A percentile compares a stretch with the other conserved stretches of the same genome.
Conservation (phyloP, 2,113 vertebrate genomes). For the Spea multiplicata region DNA sequence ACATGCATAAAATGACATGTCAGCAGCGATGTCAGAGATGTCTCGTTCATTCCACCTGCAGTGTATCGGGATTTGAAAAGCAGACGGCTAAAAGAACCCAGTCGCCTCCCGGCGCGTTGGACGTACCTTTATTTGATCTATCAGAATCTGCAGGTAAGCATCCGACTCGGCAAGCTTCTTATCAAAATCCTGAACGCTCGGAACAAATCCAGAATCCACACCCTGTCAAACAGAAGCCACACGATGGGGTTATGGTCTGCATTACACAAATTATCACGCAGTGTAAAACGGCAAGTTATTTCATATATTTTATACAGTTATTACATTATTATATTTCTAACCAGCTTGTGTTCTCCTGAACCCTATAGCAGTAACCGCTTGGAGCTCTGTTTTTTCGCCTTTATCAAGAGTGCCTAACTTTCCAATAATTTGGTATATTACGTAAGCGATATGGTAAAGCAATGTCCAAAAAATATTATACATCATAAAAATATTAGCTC, state of each 20-base stretch:
- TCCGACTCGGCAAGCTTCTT: conserved; percentile 97
- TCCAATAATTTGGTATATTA: no score
- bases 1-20: background rate
- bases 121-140: conserved; percentile 93
- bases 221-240: conserved; percentile 65
- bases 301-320: no score
- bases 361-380: no score
- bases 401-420: no score
- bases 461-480: no score
- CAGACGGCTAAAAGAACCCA: background rate
- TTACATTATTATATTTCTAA: no score
- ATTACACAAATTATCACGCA: no score
- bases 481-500: no score
- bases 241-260: background rate
- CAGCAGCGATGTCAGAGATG: background rate
- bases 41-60: background rate
- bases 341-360: no score
- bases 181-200: conserved; percentile 96
- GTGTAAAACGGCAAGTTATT: no score
- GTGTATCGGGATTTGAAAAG: background rate
- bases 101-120: background rate
- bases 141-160: conserved; percentile 97
- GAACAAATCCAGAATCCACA: conserved; percentile 92
- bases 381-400: no score
- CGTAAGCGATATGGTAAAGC: no score